Conservation (phyloP, 2,113 vertebrate species). For the Dolichotis patagonum region DNA sequence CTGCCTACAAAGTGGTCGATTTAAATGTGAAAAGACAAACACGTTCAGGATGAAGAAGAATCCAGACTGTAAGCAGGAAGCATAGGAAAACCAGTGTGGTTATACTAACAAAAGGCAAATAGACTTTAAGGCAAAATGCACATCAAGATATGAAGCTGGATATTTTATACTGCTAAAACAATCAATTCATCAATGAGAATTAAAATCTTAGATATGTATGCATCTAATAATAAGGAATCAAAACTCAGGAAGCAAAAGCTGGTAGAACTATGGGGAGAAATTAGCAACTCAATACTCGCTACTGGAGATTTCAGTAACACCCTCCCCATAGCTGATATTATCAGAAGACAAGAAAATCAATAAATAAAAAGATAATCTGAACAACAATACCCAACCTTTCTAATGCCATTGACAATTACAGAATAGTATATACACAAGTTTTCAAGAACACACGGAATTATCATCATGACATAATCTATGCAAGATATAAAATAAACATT, state of each 20-base stretch:
- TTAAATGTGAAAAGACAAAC: conserved; percentile 4
- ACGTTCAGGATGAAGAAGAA: not conserved
- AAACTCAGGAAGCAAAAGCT: not conserved
- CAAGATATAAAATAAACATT: not conserved
- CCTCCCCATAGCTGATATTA: not conserved
- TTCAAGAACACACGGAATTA: not conserved
- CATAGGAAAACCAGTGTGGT: not conserved
- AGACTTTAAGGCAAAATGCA: not conserved
- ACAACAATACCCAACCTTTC: not conserved
- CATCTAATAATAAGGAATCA: not conserved
- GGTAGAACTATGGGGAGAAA: not conserved
- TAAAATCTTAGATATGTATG: not conserved
- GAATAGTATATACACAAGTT: not conserved
- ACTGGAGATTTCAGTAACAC: not conserved
- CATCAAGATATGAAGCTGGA: not conserved
- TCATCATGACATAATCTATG: not conserved
- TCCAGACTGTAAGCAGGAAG: not conserved
- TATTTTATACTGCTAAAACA: not conserved
- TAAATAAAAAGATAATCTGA: not conserved
- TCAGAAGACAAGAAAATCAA: not conserved
- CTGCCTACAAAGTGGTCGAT: not conserved
- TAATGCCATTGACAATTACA: not conserved
- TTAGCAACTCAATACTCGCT: not conserved
- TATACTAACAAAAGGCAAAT: not conserved
- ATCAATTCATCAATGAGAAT: not conserved